Percentiles rank a stretch among this genome's conserved stretches.
Evolutionary conservation across 2,797 vertebrate genomes (phyloP).

Genomic region (Spatula versicolor): DNA sequence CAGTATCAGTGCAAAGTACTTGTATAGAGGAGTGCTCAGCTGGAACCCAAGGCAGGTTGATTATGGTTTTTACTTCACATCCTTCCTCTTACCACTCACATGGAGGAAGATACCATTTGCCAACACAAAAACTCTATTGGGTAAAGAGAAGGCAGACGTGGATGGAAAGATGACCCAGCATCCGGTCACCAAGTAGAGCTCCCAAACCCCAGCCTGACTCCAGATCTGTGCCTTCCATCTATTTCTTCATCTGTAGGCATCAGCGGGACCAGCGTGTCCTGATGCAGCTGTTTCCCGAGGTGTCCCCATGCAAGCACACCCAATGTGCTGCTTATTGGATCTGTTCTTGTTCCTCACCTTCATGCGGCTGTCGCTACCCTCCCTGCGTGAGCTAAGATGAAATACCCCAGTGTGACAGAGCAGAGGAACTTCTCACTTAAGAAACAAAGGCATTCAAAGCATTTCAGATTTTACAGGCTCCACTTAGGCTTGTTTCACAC

Average conservation of each 20-base stretch:
- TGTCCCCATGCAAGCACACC: fast-evolving
- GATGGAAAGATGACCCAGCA: not conserved
- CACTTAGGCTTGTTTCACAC: not conserved
- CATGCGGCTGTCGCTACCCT: fast-evolving
- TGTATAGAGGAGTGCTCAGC: fast-evolving
- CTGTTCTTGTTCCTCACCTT: not conserved
- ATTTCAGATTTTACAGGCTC: not conserved
- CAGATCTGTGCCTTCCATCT: not conserved
- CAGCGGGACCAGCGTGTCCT: fast-evolving
- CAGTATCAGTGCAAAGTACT: not conserved
- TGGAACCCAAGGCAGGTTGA: not conserved
- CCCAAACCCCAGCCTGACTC: not conserved
- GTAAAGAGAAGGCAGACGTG: not conserved
- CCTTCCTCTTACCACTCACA: not conserved
- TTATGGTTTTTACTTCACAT: not conserved
- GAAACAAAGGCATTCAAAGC: not conserved
- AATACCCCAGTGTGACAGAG: not conserved
- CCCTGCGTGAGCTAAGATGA: not conserved
- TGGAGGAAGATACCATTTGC: not conserved
- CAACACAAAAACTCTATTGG: not conserved
- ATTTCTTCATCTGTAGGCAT: not conserved
- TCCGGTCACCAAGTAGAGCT: not conserved
- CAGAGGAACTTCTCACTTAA: not conserved
- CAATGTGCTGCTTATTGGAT: not conserved
- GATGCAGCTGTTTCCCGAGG: not conserved